phyloP scores from a whole-genome alignment of 1,140 invertebrate genomes.

The Drosophila melanogaster region DNA sequence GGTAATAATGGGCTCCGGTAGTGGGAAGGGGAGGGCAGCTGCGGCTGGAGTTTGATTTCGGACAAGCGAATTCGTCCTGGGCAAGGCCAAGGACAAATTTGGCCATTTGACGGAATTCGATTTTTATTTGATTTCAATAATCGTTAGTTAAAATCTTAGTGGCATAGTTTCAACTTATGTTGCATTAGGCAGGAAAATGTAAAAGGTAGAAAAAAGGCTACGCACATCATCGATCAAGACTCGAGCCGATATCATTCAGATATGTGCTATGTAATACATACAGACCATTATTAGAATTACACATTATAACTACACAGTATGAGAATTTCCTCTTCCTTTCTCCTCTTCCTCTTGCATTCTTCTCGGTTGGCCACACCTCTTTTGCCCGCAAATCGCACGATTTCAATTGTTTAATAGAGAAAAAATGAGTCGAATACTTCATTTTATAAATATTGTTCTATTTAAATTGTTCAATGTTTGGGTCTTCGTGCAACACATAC shows the following conservation, averaged over 20 bases:
- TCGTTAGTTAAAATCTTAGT: not conserved
- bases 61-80: conserved; percentile 25
- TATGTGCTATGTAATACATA: not conserved
- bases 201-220: not conserved
- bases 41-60: not conserved
- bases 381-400: too few species aligned
- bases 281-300: too few species aligned
- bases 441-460: not conserved
- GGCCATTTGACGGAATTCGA: conserved; percentile 16
- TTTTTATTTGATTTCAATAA: conserved; percentile 9
- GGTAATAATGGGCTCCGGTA: not conserved
- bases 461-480: not conserved
- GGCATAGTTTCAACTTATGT: not conserved
- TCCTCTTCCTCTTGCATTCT: too few species aligned
- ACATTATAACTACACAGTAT: too few species aligned
- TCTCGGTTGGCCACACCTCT: too few species aligned
- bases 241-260: not conserved
- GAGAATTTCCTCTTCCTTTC: too few species aligned
- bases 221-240: not conserved
- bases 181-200: not conserved
- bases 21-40: conserved; percentile 19
- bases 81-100: conserved; percentile 50
- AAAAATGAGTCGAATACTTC: too few species aligned
- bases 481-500: conserved; percentile 13
- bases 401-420: too few species aligned